A percentile compares a stretch with the other conserved stretches of the same genome.
Evolutionary conservation across 1,140 invertebrate genomes (phyloP).

Genomic region (Periplaneta americana): DNA sequence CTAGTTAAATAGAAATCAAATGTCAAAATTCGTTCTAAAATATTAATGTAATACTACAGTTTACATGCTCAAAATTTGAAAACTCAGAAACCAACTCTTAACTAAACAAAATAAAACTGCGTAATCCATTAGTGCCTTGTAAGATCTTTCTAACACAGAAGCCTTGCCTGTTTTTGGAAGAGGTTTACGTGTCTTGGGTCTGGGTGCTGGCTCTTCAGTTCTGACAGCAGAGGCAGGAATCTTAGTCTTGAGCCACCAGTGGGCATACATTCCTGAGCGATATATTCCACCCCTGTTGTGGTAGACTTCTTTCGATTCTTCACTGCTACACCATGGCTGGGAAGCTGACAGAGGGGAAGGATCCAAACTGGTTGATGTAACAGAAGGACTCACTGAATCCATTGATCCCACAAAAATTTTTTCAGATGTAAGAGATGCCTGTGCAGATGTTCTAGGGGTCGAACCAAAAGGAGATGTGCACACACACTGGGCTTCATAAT

Average conservation of each 20-base stretch:
- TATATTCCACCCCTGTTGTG: slow-evolving; percentile 43
- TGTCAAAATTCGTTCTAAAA: no score
- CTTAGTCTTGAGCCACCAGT: slow-evolving; percentile 87
- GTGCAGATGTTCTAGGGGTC: slow-evolving; percentile 54
- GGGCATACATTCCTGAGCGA: slow-evolving; percentile 78
- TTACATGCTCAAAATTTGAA: no score
- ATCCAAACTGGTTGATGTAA: slow-evolving; percentile 42
- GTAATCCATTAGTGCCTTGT: neutral
- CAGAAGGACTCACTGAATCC: slow-evolving; percentile 40
- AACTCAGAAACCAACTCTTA: no score
- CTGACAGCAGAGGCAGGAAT: slow-evolving; percentile 48
- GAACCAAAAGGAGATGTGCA: slow-evolving; percentile 67
- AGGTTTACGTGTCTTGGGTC: neutral
- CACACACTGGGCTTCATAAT: slow-evolving; percentile 61
- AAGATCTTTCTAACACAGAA: neutral
- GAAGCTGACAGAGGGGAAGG: slow-evolving; percentile 36
- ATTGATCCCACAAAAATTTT: slow-evolving; percentile 41
- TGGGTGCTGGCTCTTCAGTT: neutral
- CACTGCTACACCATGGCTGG: slow-evolving; percentile 29
- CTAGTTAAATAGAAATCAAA: no score
- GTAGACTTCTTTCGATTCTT: slow-evolving; percentile 19
- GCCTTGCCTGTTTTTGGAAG: slow-evolving; percentile 16
- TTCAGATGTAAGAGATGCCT: slow-evolving; percentile 45
- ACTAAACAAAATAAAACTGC: no score
- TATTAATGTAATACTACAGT: no score